Base-by-base conservation (phyloP, 2,888 invertebrate species). In the Acanthosepion pharaonis region DNA sequence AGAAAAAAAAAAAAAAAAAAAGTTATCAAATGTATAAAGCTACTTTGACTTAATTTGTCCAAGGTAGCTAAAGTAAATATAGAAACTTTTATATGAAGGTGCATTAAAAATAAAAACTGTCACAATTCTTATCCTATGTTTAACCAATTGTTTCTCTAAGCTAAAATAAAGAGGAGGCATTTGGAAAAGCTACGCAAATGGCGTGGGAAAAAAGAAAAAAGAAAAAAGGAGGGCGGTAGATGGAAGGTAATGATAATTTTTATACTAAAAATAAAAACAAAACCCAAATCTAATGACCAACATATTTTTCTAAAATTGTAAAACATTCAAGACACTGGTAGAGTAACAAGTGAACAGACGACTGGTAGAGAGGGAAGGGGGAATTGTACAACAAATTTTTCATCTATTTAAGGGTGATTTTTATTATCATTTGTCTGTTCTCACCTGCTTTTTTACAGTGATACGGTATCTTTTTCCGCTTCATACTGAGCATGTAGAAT, bases 401-500 rank as follows among this genome's bases (percentile, higher is more conserved):
- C 15, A 33, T 33, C 78, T 78, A 78, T 78, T 78, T 59, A 59
- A 59, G 59, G 59, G 59, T 23, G 59, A 59, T 20, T 49, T 91
- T 78, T 33, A 78, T 91, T 94, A 78, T 51, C 42, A 78, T 78
- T 78, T 78, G 78, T 78, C 78, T 78, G 78, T 94, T n/a, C 49
- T 91, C 53, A 95, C 95, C 95, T 95, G 96, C 95, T 95, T 94
- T 95, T 95, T 95, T 95, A 95, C 28, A 95, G 55, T 94, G 96
- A 96, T 94, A 94, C 23, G 93, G 93, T 53, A 53, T 93, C 53
- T 93, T 93, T 93, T 49, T 93, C 51, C 95, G 92, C 78, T 94
- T 94, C 9, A 96, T 95, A 94, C 96, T 95, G 23, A 95, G 95
- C 53, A 98, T 98, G 96, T 99, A 98, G 97, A 99, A 99, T 97